Base-by-base conservation (phyloP, 1,140 invertebrate genomes). In the Drosophila nannoptera region DNA sequence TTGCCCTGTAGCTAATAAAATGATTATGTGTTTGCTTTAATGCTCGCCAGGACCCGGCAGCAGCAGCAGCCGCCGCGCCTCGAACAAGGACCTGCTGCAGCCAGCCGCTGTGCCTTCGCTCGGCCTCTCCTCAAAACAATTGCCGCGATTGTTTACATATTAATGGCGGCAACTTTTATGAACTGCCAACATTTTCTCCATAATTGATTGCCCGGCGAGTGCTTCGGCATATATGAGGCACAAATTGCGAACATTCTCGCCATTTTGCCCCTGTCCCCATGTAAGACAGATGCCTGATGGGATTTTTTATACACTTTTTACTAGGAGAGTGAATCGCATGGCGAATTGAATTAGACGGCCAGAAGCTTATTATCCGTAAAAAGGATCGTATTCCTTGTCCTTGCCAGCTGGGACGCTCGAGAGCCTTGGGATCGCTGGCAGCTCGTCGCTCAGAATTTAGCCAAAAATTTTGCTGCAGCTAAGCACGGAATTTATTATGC, bases 21-120 rank as follows among this genome's bases (percentile, higher is more conserved):
- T 80, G 80, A 84, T 84, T 84, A 84, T 84, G 81, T 84, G 80
- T 78, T 83, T 83, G 74, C 78, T 82, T 82, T 82, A 83, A 73
- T 83, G 78, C 67, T 82, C 62, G 72, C 63, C 71, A 72, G 52
- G 42, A 61, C 7, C 31, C 45, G 9, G 35, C 12, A 38, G 7
- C 45, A n/a, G 36, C 12, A 38, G 5, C 33, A 49, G 11, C 29
- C 22, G 31, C n/a, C n/a, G n/a, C n/a, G n/a, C n/a, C n/a, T n/a
- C 22, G 42, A 7, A 45, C 42, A 4, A 42, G 35, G 4, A 14
- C n/a, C 7, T 16, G 14, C 5, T 16, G 29, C 29, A 45, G 16
- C 33, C 2, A 22, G 32, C 11, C 64, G 68, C 35, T 55, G 12
- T 50, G 22, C 49, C 50, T 48, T 70, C 35, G 64, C 68, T 60